Evolutionary conservation across 2,113 vertebrate species (phyloP), one percentile per base, ranked within the genome.

Genomic region (Vanacampus margaritifer): DNA sequence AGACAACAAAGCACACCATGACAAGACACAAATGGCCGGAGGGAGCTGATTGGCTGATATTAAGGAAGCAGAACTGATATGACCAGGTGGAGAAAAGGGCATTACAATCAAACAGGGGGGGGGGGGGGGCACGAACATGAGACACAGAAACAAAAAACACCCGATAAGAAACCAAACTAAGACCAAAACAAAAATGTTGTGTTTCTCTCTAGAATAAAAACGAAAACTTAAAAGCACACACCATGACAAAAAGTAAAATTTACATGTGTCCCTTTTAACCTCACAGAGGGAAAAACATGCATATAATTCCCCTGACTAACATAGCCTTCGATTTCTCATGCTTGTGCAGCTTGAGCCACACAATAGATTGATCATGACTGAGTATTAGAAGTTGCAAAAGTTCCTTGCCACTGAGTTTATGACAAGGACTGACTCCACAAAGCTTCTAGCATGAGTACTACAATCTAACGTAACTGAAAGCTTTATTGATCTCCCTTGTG

Each of bases 401-500:
- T 83, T 72, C 69, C 64, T 60, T 50, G 35, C 50, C 64, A 41
- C 37, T 24, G 59, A 48, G 57, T 0, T 19, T 26, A 14, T 43
- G 58, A 56, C 59, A 65, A 74, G 67, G 74, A 63, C 43, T 61
- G 60, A 64, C 65, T 53, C 53, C 71, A 64, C 71, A 81, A 59
- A 68, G 67, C 74, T 45, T 77, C 67, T 61, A 39, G 70, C 37
- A 50, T 72, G 75, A 78, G 74, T 62, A 16, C 61, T 23, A 21
- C 75, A 70, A 59, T 76, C 81, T 73, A 80, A 68, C 62, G 57
- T 14, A 73, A 59, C 56, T 50, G 2, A 74, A 74, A 81, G 75
- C 75, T 66, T 32, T 77, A 85, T 84, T 77, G 85, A 87, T 87
- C 41, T 23, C 28, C 62, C 56, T 46, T 17, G 53, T 58, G 32